Conservation (phyloP, 1,140 invertebrate genomes). For the Procambarus virginalis region DNA sequence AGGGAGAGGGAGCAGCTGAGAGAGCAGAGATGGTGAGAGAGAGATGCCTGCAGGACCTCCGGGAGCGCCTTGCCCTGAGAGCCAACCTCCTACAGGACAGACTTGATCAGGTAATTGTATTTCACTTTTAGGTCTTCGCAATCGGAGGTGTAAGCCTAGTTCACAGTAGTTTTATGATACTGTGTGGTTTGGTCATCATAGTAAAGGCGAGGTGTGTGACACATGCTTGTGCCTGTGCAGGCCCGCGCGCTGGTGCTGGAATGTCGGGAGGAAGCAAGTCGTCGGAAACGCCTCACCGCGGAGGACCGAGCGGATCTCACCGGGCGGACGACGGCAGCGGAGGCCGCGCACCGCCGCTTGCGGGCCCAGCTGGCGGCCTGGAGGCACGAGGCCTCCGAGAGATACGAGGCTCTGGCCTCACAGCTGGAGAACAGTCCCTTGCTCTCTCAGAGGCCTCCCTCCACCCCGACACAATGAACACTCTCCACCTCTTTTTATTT, state of each 20-base stretch:
- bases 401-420: constrained; percentile 29
- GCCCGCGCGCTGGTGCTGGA: constrained; percentile 23
- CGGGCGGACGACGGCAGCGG: constrained; percentile 23
- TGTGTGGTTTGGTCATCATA: too few species aligned
- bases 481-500: background rate
- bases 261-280: constrained; percentile 33
- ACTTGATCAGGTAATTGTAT: constrained; percentile 43
- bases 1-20: background rate
- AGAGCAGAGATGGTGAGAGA: constrained; percentile 35
- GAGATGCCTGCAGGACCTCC: constrained; percentile 48
- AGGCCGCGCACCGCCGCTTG: constrained; percentile 46
- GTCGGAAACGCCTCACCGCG: constrained; percentile 38
- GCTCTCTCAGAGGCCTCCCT: background rate
- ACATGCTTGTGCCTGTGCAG: background rate
- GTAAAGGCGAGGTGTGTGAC: background rate
- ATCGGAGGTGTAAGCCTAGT: too few species aligned
- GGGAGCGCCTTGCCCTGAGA: constrained; percentile 49
- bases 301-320: constrained; percentile 33
- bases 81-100: constrained; percentile 54
- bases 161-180: too few species aligned
- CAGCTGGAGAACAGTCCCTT: constrained; percentile 14
- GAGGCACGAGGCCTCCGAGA: constrained; percentile 42
- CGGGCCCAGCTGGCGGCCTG: constrained; percentile 43
- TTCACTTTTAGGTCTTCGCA: too few species aligned
- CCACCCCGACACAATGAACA: background rate